These are phyloP conservation scores for Ranitomeya variabilis DNA, from an alignment of 2,113 vertebrate genomes.

Conservation along the genomic window DNA sequence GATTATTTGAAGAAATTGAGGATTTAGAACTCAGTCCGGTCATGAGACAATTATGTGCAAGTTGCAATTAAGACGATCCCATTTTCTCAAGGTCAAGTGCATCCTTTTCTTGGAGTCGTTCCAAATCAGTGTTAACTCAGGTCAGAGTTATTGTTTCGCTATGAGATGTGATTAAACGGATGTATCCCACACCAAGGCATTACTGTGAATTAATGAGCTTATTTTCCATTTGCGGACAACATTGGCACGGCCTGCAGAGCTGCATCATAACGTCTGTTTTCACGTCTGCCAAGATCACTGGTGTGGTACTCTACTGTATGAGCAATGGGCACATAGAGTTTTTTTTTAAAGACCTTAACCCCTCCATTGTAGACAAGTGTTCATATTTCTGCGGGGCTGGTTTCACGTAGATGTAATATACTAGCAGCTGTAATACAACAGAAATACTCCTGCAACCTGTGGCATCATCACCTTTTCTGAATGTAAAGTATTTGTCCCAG, in stretches of 20 bases:
- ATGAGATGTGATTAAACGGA: constrained; percentile 55
- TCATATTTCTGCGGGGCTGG: neutral
- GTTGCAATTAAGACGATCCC: neutral
- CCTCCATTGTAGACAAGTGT: neutral
- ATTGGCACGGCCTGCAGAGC: neutral
- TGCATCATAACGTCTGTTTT: constrained; percentile 16
- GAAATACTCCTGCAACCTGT: no score
- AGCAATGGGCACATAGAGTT: neutral
- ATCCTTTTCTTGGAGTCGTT: constrained; percentile 22
- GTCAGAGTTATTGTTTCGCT: constrained; percentile 55
- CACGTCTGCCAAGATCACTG: constrained; percentile 16
- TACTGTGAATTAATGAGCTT: constrained; percentile 35
- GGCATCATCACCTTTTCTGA: no score
- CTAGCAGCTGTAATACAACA: no score
- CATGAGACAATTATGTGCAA: neutral
- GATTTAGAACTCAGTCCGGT: neutral
- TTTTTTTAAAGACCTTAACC: neutral
- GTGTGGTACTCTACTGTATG: neutral
- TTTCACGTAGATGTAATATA: neutral
- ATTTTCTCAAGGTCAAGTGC: constrained; percentile 31
- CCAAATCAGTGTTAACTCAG: constrained; percentile 52
- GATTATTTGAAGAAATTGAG: neutral
- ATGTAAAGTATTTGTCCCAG: no score
- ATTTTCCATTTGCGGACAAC: constrained; percentile 40
- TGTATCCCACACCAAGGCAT: constrained; percentile 52